Base-by-base conservation (phyloP, 2,797 vertebrate species). In the Octomys mimax region DNA sequence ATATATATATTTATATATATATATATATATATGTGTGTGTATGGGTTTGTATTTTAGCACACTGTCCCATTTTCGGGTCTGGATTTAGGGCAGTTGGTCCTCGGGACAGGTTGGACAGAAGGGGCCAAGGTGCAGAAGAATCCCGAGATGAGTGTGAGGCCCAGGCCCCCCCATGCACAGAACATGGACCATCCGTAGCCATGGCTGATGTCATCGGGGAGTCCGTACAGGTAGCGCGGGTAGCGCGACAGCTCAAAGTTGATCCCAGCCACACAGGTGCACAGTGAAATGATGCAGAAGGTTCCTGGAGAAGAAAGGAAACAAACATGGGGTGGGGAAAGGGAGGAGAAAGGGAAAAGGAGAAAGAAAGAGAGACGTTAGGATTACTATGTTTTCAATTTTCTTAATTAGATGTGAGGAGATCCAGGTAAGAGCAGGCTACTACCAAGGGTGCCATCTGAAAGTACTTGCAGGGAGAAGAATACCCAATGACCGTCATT, bases 121-220 rank as follows among this genome's bases (percentile, higher is more conserved):
- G 99, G 99, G 89, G 99, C 99, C 99, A 99, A 99, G 81, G 99
- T 99, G 99, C 99, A 99, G 99, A 99, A 99, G 99, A 99, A 99
- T 95, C 99, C 99, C 36, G 99, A 99, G 96, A 99, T 99, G 64
- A 99, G 99, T 21, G 99, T 99, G 97, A 99, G 99, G 97, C 99
- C 99, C 84, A 99, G 99, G 94, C 99, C 99, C 4, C 99, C 99
- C 99, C 99, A 99, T 0, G 99, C 99, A 96, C 99, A 99, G 98
- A 99, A 99, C 99, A 99, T 99, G 97, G 99, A 99, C 99, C 99
- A 99, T 98, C 99, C 99, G 28, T 99, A 99, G 97, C 99, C 99
- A 0, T 99, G 99, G 98, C 99, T 99, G 98, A 99, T 99, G 99
- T 99, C 99, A 1, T 99, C 99, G 0, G 99, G 99, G 81, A 99